phyloP scores from a whole-genome alignment of 2,797 vertebrate genomes.

The Odontamblyopus rebecca region DNA sequence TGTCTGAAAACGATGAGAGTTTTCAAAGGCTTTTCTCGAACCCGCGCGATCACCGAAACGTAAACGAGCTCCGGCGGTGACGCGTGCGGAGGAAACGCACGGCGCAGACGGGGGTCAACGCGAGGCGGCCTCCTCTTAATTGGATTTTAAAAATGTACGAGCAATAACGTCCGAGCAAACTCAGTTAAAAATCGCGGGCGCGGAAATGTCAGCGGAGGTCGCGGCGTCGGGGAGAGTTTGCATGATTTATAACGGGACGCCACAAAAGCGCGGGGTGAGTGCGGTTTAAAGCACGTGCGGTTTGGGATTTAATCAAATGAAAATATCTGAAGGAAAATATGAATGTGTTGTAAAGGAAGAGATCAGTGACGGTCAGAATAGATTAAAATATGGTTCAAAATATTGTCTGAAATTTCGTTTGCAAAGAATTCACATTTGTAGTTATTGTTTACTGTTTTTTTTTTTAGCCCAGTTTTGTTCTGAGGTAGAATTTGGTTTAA shows the following conservation, averaged over 20 bases:
- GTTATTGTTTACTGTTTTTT: too few relatives aligned
- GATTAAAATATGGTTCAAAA: too few relatives aligned
- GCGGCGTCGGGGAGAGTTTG: neutral
- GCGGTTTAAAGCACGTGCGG: neutral
- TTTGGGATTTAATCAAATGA: neutral
- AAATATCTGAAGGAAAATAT: neutral
- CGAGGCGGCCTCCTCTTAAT: slow-evolving; percentile 3
- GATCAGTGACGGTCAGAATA: too few relatives aligned
- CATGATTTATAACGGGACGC: neutral
- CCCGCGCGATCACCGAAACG: slow-evolving; percentile 25
- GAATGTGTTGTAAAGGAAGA: neutral
- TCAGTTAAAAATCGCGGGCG: neutral
- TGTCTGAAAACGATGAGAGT: slow-evolving; percentile 48
- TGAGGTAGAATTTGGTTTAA: too few relatives aligned
- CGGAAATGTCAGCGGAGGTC: neutral
- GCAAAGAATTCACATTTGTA: too few relatives aligned
- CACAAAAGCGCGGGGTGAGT: too few relatives aligned
- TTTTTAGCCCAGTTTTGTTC: too few relatives aligned
- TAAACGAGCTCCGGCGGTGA: slow-evolving; percentile 34
- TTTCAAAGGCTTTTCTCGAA: slow-evolving; percentile 38
- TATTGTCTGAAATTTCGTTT: too few relatives aligned
- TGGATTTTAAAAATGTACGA: slow-evolving; percentile 7
- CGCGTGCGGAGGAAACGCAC: neutral
- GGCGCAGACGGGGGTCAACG: neutral
- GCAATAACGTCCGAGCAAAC: neutral